These are phyloP conservation scores for Potamilus streckersoni DNA, from an alignment of 1,140 invertebrate genomes.

Conservation along the genomic window DNA sequence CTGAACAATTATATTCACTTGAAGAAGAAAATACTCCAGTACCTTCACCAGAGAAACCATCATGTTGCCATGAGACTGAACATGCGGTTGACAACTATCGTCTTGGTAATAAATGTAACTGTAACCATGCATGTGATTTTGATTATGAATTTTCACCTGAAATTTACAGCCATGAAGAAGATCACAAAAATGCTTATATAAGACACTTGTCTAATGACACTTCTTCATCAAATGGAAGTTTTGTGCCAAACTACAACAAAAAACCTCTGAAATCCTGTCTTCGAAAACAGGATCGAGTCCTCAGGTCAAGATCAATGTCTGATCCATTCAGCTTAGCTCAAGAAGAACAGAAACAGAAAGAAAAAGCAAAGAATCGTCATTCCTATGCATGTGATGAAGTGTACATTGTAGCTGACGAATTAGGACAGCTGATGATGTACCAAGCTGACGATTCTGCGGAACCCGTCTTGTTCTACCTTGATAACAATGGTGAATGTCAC, in stretches of 20 bases:
- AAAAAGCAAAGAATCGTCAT: slow-evolving; percentile 52
- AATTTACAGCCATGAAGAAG: too few species aligned
- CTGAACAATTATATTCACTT: slow-evolving; percentile 46
- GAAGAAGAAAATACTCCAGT: slow-evolving; percentile 52
- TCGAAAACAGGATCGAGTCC: slow-evolving; percentile 43
- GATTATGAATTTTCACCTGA: too few species aligned
- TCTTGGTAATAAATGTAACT: slow-evolving; percentile 12
- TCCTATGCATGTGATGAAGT: slow-evolving; percentile 61
- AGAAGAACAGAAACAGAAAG: slow-evolving; percentile 30
- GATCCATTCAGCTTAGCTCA: slow-evolving; percentile 37
- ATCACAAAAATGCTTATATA: too few species aligned
- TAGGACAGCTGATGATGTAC: slow-evolving; percentile 39
- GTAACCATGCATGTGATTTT: too few species aligned
- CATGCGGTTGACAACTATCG: neutral
- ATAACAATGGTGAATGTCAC: slow-evolving; percentile 31
- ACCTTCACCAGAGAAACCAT: slow-evolving; percentile 37
- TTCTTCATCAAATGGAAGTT: slow-evolving; percentile 35
- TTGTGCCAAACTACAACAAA: slow-evolving; percentile 35
- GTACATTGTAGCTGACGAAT: slow-evolving; percentile 46
- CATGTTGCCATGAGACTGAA: slow-evolving; percentile 23
- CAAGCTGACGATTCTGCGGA: slow-evolving; percentile 35
- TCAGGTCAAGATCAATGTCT: slow-evolving; percentile 49
- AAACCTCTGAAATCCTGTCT: slow-evolving; percentile 63
- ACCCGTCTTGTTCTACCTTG: slow-evolving; percentile 41
- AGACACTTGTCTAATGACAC: too few species aligned